A percentile compares a stretch with the other conserved stretches of the same genome.
phyloP scores from a whole-genome alignment of 1,140 invertebrate species.

The Pachyrhynchus sulphureomaculatus region DNA sequence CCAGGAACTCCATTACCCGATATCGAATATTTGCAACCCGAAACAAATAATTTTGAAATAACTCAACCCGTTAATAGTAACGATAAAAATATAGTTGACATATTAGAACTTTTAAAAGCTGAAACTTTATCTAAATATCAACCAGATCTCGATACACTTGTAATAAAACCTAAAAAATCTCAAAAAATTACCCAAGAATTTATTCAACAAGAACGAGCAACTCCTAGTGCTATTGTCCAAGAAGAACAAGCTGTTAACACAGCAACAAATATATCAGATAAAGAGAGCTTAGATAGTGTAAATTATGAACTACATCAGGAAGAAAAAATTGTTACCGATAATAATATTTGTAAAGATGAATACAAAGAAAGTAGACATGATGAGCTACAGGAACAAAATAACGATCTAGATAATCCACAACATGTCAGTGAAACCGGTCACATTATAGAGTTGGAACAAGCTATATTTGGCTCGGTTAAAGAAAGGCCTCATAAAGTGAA shows the following conservation, averaged over 20 bases:
- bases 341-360: no score
- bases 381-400: no score
- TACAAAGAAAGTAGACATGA: no score
- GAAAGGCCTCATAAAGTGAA: slow-evolving; percentile 38
- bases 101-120: slow-evolving; percentile 15
- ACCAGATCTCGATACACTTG: not conserved
- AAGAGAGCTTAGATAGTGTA: no score
- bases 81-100: not conserved
- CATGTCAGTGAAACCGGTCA: no score
- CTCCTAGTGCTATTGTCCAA: not conserved
- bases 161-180: slow-evolving; percentile 1
- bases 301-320: no score
- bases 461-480: slow-evolving; percentile 51
- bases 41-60: not conserved
- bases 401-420: no score
- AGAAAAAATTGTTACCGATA: no score
- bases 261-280: no score
- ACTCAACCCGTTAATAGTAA: not conserved
- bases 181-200: not conserved
- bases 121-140: slow-evolving; percentile 26
- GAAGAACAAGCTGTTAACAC: not conserved
- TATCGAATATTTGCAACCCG: slow-evolving; percentile 18
- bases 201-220: no score
- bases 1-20: slow-evolving; percentile 22
- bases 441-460: slow-evolving; percentile 45